Evolutionary conservation across 1,140 invertebrate genomes (phyloP).

Genomic region (Maniola jurtina): DNA sequence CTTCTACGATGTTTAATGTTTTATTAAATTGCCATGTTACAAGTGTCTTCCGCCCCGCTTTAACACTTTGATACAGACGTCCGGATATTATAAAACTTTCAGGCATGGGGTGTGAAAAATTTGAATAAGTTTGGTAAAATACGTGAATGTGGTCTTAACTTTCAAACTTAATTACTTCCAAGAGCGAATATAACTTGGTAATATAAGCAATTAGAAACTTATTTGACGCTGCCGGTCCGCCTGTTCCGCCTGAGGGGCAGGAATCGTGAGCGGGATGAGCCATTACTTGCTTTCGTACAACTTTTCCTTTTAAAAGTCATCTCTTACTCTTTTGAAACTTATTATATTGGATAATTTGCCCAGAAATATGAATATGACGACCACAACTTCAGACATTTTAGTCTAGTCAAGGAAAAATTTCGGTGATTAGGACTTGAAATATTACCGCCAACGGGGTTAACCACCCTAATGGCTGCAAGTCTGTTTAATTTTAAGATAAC

Average conservation of each 20-base stretch:
- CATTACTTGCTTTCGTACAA: conserved; percentile 74
- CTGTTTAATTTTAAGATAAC: conserved; percentile 2
- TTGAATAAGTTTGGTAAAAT: conserved; percentile 55
- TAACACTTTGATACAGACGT: conserved; percentile 40
- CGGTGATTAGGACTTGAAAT: conserved; percentile 47
- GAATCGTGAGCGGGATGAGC: conserved; percentile 76
- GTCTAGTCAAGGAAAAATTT: conserved; percentile 53
- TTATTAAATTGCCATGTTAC: conserved; percentile 37
- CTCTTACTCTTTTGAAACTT: conserved; percentile 76
- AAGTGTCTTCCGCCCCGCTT: conserved; percentile 41
- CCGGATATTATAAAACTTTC: conserved; percentile 28
- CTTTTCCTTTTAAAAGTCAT: conserved; percentile 78
- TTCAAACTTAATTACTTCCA: conserved; percentile 74
- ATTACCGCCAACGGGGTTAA: conserved; percentile 27
- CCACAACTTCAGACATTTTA: conserved; percentile 68
- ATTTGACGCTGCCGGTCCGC: conserved; percentile 76
- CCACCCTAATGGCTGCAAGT: conserved; percentile 9
- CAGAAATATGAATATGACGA: conserved; percentile 73
- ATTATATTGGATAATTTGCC: conserved; percentile 75
- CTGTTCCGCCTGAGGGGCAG: conserved; percentile 69
- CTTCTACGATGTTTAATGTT: too few species aligned
- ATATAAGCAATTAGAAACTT: conserved; percentile 79
- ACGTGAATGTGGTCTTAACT: conserved; percentile 71
- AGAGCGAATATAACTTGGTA: conserved; percentile 77
- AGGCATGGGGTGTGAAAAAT: conserved; percentile 43